phyloP scores from a whole-genome alignment of 2,888 invertebrate species.

The Arctia plantaginis region DNA sequence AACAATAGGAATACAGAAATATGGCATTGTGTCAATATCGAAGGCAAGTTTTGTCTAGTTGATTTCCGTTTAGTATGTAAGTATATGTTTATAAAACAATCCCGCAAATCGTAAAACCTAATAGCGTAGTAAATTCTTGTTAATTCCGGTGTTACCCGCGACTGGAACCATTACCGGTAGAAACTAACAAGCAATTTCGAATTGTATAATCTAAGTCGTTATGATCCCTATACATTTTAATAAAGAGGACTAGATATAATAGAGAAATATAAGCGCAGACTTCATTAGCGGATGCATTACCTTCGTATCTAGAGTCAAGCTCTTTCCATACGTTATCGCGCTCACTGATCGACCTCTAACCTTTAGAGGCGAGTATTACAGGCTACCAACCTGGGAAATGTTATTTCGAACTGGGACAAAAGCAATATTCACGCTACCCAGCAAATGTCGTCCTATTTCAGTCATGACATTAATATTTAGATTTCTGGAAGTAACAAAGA shows the following conservation, averaged over 20 bases:
- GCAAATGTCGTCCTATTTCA: slow-evolving; percentile 50
- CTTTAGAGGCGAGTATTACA: slow-evolving; percentile 66
- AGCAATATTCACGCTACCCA: slow-evolving; percentile 37
- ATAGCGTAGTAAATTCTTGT: slow-evolving; percentile 14
- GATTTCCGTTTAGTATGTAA: slow-evolving; percentile 6
- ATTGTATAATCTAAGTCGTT: background rate
- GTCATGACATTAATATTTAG: slow-evolving; percentile 23
- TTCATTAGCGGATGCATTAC: slow-evolving; percentile 34
- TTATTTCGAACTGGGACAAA: slow-evolving; percentile 66
- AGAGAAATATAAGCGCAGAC: slow-evolving; percentile 28
- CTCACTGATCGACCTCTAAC: slow-evolving; percentile 69
- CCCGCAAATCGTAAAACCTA: slow-evolving; percentile 10
- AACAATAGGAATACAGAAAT: background rate
- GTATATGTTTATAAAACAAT: slow-evolving; percentile 12
- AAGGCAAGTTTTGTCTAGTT: slow-evolving; percentile 13
- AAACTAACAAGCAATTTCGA: background rate
- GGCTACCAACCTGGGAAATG: slow-evolving; percentile 68
- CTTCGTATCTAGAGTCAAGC: slow-evolving; percentile 34
- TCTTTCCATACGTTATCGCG: slow-evolving; percentile 59
- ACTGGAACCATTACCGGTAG: slow-evolving; percentile 24
- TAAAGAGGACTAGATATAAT: background rate
- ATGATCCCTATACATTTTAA: background rate
- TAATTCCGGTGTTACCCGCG: slow-evolving; percentile 7
- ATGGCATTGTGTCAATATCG: slow-evolving; percentile 19
- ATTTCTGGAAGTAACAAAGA: background rate